Base-by-base conservation (phyloP, 2,888 invertebrate species). In the Unio delphinus region DNA sequence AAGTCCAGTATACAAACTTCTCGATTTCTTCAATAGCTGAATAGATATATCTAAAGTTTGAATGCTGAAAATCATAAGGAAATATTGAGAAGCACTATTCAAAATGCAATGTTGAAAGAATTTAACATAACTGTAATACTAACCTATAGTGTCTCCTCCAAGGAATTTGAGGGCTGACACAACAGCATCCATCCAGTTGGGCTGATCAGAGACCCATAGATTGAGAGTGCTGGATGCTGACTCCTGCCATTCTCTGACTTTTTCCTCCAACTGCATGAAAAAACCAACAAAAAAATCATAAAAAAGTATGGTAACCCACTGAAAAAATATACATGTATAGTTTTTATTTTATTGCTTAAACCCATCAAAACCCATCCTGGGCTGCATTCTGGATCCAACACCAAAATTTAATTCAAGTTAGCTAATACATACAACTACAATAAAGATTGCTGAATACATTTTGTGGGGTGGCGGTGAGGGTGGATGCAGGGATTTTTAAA, bases 81-180 rank as follows among this genome's bases (percentile, higher is more conserved):
- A 45, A 45, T 45, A 15, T 45, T 45, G 2, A 45, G 45, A 45
- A 45, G 45, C 11, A 11, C 45, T 15, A 15, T 45, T 45, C 45
- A 15, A 45, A 45, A 45, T 45, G 45, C 15, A 15, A 30, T 28
- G 20, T 61, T 8, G 4, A 61, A 61, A 15, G 18, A 20, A 20
- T 61, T 61, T 20, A 26, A 26, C 26, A 11, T 28, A 62, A 62
- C 6, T 20, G n/a, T 15, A 23, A 15, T 15, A 73, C 83, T 78
- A 76, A 91, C 91, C 90, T 72, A 93, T 92, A 85, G 94, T 93
- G 86, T 95, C 95, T 0, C 96, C 96, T 28, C 95, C 94, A 15
- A 96, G 91, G 89, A 96, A 96, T 83, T 94, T 94, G 56, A 96
- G 92, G 0, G 95, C 95, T 0, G 95, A 95, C 60, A 93, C 93